A percentile compares a stretch with the other conserved stretches of the same genome.
Evolutionary conservation across 2,797 vertebrate genomes (phyloP).

Genomic region (Oreochromis mossambicus): DNA sequence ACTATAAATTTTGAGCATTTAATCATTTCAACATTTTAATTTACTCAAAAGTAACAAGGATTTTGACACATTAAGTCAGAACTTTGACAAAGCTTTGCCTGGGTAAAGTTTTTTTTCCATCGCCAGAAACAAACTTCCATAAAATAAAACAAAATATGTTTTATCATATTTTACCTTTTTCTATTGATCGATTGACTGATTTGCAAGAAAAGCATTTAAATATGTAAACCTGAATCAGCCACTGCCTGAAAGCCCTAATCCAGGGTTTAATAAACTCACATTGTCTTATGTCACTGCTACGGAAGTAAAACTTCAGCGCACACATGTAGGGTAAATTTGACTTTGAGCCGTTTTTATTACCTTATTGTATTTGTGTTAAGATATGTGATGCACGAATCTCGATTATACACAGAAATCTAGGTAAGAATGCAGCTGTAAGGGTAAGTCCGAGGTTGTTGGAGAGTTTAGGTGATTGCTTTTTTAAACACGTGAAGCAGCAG

Average conservation of each 20-base stretch:
- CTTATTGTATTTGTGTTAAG: background rate
- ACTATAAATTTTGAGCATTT: background rate
- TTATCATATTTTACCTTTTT: background rate
- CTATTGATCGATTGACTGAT: background rate
- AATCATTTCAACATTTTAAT: background rate
- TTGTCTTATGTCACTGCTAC: background rate
- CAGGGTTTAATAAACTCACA: accelerated
- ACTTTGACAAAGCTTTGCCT: background rate
- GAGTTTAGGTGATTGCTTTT: background rate
- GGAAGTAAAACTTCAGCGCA: conserved; percentile 40
- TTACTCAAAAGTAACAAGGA: background rate
- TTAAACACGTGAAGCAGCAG: conserved; percentile 30
- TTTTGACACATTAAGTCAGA: background rate
- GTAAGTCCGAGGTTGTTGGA: background rate
- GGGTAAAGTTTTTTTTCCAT: background rate
- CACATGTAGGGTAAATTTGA: conserved; percentile 50
- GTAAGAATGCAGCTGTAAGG: too few species aligned
- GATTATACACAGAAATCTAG: background rate
- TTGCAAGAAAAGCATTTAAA: background rate
- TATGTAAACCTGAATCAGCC: background rate
- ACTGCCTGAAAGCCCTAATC: background rate
- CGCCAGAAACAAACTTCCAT: background rate
- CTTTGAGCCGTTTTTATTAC: conserved; percentile 29
- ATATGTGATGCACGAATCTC: background rate
- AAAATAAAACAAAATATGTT: background rate